Evolutionary conservation across 2,113 vertebrate genomes (phyloP).

Genomic region (Setophaga kirtlandii): DNA sequence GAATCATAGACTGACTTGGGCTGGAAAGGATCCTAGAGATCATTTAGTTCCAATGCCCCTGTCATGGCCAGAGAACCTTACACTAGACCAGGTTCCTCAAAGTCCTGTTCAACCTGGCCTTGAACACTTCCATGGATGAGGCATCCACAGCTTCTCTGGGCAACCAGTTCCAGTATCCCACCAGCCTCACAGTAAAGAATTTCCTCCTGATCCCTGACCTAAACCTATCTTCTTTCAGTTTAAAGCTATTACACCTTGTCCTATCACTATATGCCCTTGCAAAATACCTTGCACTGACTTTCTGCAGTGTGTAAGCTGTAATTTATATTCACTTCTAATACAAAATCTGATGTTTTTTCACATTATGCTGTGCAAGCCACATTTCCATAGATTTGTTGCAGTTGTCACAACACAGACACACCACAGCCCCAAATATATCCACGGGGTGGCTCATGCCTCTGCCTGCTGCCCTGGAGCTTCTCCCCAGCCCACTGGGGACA

Average conservation of each 20-base stretch:
- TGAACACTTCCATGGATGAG: neutral
- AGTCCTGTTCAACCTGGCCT: neutral
- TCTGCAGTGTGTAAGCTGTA: neutral
- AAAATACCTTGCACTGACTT: neutral
- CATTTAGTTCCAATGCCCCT: neutral
- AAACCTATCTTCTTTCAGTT: neutral
- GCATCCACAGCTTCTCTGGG: neutral
- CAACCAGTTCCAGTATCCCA: neutral
- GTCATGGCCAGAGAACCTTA: neutral
- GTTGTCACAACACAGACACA: neutral
- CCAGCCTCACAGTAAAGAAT: neutral
- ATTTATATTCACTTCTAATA: slow-evolving; percentile 45
- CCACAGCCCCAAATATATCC: neutral
- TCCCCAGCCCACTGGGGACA: neutral
- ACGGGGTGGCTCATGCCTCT: rapidly evolving
- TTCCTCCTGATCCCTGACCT: neutral
- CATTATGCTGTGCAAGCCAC: neutral
- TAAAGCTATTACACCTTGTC: neutral
- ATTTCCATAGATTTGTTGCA: neutral
- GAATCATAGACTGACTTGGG: neutral
- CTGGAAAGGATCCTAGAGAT: neutral
- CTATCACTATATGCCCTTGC: neutral
- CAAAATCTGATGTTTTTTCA: neutral
- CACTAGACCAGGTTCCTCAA: neutral
- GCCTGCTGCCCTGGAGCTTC: neutral